Percentiles rank a stretch among this genome's conserved stretches.
phyloP scores from a whole-genome alignment of 2,888 invertebrate species.

The Eutolmus rufibarbis region DNA sequence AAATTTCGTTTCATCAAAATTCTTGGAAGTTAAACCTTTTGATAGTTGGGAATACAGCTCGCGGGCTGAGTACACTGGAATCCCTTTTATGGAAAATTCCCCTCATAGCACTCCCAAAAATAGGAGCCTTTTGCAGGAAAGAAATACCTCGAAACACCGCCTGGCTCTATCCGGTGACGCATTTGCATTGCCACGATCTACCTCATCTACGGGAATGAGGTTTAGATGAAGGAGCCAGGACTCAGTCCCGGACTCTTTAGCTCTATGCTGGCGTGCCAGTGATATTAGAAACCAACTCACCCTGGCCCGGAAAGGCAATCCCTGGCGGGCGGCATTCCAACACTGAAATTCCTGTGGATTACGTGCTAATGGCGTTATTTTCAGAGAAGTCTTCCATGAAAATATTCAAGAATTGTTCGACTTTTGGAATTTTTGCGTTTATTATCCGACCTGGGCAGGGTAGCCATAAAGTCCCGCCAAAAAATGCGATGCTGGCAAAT shows the following conservation, averaged over 20 bases:
- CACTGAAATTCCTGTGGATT: slow-evolving; percentile 23
- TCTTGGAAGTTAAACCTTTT: slow-evolving; percentile 38
- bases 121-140: not conserved
- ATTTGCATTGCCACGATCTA: not conserved
- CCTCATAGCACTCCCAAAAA: slow-evolving; percentile 27
- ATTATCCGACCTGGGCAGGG: not conserved
- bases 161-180: not conserved
- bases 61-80: slow-evolving; percentile 15
- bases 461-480: not conserved
- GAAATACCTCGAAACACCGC: slow-evolving; percentile 14
- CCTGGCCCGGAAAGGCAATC: not conserved
- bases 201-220: not conserved
- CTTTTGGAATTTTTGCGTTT: slow-evolving; percentile 28
- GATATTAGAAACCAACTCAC: slow-evolving; percentile 3
- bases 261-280: not conserved
- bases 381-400: slow-evolving; percentile 33
- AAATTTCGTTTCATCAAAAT: slow-evolving; percentile 39
- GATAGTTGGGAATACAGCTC: slow-evolving; percentile 29
- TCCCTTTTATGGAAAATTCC: slow-evolving; percentile 34
- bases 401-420: slow-evolving; percentile 36
- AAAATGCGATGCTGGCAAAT: not conserved
- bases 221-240: not conserved
- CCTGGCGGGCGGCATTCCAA: not conserved
- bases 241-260: not conserved
- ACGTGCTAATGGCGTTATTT: slow-evolving; percentile 39